Conservation (phyloP, 2,113 vertebrate species). For the Anas platyrhynchos region DNA sequence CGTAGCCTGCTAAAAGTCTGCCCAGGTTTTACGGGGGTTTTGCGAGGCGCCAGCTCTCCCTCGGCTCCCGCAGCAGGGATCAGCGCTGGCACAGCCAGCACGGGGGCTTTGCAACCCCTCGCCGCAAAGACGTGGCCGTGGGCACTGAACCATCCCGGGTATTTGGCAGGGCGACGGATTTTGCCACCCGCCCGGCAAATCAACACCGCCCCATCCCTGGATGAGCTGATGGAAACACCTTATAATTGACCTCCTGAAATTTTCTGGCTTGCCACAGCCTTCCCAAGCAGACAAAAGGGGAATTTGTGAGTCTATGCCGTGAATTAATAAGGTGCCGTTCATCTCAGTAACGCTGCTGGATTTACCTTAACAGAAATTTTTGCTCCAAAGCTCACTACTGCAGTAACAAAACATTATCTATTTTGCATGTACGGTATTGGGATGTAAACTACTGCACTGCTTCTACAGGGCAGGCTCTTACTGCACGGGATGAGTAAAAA, state of each 20-base stretch:
- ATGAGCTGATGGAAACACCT: not conserved
- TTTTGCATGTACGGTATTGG: not conserved
- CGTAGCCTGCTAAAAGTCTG: too few relatives aligned
- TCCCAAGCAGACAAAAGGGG: slow-evolving; percentile 12
- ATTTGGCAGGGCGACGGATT: not conserved
- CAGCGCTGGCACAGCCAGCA: not conserved
- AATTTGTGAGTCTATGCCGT: not conserved
- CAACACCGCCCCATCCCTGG: not conserved
- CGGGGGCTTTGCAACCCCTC: not conserved
- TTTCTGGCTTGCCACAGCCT: not conserved
- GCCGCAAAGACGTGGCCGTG: not conserved
- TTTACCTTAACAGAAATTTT: not conserved
- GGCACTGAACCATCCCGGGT: not conserved
- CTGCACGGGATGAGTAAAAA: not conserved
- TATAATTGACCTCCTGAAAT: not conserved
- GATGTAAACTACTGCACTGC: not conserved
- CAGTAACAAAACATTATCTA: not conserved
- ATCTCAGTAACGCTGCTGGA: not conserved
- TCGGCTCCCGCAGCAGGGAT: not conserved
- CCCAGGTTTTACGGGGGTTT: not conserved
- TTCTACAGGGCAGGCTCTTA: not conserved
- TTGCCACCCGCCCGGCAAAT: slow-evolving; percentile 26
- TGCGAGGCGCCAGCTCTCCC: not conserved
- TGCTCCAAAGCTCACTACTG: not conserved
- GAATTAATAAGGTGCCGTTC: not conserved